Evolutionary conservation across 2,888 invertebrate species (phyloP), one percentile per base, ranked within the genome.

Genomic region (Sarcophaga variegata): DNA sequence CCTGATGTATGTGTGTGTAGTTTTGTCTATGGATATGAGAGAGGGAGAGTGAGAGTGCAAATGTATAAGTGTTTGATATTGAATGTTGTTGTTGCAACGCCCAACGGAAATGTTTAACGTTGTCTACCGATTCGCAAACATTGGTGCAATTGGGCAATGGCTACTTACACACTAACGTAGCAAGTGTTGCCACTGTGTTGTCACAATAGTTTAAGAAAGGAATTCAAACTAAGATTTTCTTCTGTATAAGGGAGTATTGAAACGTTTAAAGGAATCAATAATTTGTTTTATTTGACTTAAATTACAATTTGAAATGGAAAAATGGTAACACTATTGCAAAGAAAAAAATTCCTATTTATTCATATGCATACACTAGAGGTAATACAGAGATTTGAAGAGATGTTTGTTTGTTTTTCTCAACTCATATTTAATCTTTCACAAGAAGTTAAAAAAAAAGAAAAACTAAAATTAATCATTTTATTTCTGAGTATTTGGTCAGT

Each of bases 71-170:
- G 69, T 54, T 77, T 87, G 77, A 70, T 81, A 81, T 81, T 83
- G 78, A 86, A 78, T 81, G 27, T 74, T 83, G 78, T 71, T 80
- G 66, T 72, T 64, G 79, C 76, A 72, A 79, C 87, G 87, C 87
- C 87, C 81, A 87, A 84, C 87, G 87, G 87, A 87, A 87, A 84
- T 87, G 87, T 69, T 78, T 78, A 27, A 54, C 54, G 72, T 25
- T 59, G 12, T 54, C 54, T 54, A 17, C 54, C 54, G 54, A 54
- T 54, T 17, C 54, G 17, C 54, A 54, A 54, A 54, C 17, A 54
- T 54, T 14, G 4, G 22, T 71, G 54, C 25, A 76, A 76, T 76
- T 72, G 72, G 25, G 64, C 59, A 80, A 80, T 64, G 37, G 37
- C 12, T 20, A 37, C 62, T 78, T n/a, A 70, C 25, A 49, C 60